Evolutionary conservation across 2,113 vertebrate species (phyloP).

Genomic region (Podarcis muralis): DNA sequence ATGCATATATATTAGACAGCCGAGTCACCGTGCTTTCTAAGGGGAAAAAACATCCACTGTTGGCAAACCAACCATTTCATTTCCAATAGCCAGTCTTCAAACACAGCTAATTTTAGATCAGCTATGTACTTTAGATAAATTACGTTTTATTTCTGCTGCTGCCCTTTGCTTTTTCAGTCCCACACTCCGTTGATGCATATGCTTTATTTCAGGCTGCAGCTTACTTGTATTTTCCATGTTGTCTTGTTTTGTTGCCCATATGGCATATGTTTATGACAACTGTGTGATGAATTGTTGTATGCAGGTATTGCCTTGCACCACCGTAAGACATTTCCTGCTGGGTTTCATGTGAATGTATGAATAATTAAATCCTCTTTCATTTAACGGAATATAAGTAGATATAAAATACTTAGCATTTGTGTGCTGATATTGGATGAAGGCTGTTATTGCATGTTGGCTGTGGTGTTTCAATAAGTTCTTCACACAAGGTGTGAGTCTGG

Average conservation of each 20-base stretch:
- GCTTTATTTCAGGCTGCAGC: neutral
- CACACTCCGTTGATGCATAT: neutral
- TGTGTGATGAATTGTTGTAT: neutral
- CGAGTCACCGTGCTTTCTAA: neutral
- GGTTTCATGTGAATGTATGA: neutral
- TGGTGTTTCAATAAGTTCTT: neutral
- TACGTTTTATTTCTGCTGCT: neutral
- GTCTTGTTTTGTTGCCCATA: neutral
- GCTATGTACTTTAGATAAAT: neutral
- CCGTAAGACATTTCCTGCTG: neutral
- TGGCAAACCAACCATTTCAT: neutral
- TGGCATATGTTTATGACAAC: neutral
- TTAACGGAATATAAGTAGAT: neutral
- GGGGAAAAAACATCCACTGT: neutral
- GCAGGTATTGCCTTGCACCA: neutral
- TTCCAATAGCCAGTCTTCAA: neutral
- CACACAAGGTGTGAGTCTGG: neutral
- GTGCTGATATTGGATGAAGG: neutral
- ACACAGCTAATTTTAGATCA: conserved; percentile 9
- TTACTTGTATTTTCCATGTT: neutral
- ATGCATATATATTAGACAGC: neutral
- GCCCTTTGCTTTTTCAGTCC: neutral
- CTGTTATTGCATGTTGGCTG: neutral
- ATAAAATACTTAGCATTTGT: neutral
- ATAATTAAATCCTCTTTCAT: neutral